phyloP scores from a whole-genome alignment of 2,888 invertebrate genomes.

The Drosophila rellima region DNA sequence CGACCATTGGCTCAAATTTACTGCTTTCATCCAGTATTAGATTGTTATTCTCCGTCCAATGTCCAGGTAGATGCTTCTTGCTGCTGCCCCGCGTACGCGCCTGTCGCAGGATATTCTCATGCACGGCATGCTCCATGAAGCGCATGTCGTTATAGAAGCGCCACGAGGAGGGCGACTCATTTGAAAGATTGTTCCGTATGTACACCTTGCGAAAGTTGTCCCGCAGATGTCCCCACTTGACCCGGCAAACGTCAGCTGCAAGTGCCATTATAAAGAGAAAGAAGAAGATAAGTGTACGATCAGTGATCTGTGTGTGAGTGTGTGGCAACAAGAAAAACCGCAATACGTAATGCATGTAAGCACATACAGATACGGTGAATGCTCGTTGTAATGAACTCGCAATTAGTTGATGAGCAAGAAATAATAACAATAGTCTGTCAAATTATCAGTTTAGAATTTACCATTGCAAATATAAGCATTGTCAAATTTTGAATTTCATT shows the following conservation, averaged over 20 bases:
- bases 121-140: slow-evolving; percentile 79
- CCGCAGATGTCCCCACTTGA: slow-evolving; percentile 81
- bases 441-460: too few species aligned
- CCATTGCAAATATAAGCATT: too few species aligned
- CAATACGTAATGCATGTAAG: slow-evolving; percentile 23
- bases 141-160: slow-evolving; percentile 82
- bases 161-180: slow-evolving; percentile 80
- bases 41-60: slow-evolving; percentile 70
- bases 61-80: slow-evolving; percentile 58
- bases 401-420: slow-evolving; percentile 1
- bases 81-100: slow-evolving; percentile 52
- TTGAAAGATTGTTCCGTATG: slow-evolving; percentile 78
- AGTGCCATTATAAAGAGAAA: background rate
- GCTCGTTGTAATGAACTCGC: slow-evolving; percentile 6
- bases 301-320: slow-evolving; percentile 3
- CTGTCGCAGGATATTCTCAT: slow-evolving; percentile 78
- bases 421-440: background rate
- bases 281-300: slow-evolving; percentile 7
- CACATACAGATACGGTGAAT: slow-evolving; percentile 17
- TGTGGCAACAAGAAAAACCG: slow-evolving; percentile 44
- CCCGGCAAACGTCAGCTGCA: slow-evolving; percentile 79
- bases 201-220: slow-evolving; percentile 82
- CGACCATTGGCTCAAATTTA: slow-evolving; percentile 59
- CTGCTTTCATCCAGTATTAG: slow-evolving; percentile 35
- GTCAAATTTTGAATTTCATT: too few species aligned